Base-by-base conservation (phyloP, 2,888 invertebrate species). In the Drosophila austrosaltans region DNA sequence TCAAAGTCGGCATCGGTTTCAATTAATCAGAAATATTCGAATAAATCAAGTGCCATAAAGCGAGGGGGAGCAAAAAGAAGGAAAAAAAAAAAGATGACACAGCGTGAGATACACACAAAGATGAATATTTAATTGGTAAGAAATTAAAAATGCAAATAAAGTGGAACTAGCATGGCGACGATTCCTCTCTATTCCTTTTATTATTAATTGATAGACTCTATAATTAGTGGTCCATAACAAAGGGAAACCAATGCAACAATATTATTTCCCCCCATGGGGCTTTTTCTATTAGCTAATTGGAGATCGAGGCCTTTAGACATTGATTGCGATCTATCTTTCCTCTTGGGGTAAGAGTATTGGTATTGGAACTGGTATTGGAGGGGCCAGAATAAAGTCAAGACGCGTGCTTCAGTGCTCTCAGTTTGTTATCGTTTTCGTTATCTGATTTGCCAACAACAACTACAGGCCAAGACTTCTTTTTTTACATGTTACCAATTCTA, bases 91-190 rank as follows among this genome's bases (percentile, higher is more conserved):
- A 25, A 53, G 53, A 16, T 82, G 77, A 84, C 84, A 84, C 85
- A 85, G 87, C 85, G 85, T 86, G 85, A 84, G 81, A 87, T 73
- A 75, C 69, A 72, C 68, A 77, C 81, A 64, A 76, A 85, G 81
- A 85, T 83, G 87, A 85, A 87, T 83, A 85, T 85, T 86, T 84
- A 87, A 86, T 85, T 84, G 78, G 81, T 78, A 84, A 84, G 81
- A 81, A 85, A 85, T 85, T 85, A 85, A 85, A 81, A 85, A 85
- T 85, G 85, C 87, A 85, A 85, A 85, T 85, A 85, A 85, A 77
- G 77, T 81, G 77, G 82, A 84, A 86, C 85, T 86, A 84, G 84
- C 75, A 84, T 72, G 77, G 74, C 61, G 79, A 67, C 56, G 77
- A 77, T 62, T 68, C 58, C 68, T 68, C 2, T 42, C 12, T 20